Conservation (phyloP, 2,797 vertebrate species). For the Mus spretus region DNA sequence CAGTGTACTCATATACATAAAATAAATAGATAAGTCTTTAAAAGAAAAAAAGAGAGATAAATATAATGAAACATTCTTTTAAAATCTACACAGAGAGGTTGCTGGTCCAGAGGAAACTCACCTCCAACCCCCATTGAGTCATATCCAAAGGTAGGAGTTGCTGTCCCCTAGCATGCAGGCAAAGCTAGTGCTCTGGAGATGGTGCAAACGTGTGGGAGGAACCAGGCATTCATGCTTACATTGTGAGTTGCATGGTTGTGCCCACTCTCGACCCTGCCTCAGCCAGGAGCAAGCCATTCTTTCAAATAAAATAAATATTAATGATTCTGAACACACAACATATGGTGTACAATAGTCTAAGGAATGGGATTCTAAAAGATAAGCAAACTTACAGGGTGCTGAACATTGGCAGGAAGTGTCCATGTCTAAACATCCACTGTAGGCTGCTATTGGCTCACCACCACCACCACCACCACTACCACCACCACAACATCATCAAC, state of each 20-base stretch:
- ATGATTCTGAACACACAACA: not conserved
- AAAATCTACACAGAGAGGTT: not conserved
- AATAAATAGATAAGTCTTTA: too few relatives aligned
- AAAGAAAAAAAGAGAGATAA: too few relatives aligned
- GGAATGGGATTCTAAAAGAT: not conserved
- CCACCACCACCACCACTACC: too few relatives aligned
- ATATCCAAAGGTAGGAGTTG: not conserved
- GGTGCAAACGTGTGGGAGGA: not conserved
- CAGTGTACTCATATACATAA: too few relatives aligned
- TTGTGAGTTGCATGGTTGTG: not conserved
- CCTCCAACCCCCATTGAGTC: not conserved
- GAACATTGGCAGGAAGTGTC: not conserved
- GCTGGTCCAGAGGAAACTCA: not conserved
- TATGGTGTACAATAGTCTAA: not conserved
- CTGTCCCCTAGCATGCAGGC: not conserved
- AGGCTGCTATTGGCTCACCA: too few relatives aligned
- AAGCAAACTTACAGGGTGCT: not conserved
- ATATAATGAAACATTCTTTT: not conserved
- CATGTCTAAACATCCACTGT: not conserved
- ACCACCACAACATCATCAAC: too few relatives aligned
- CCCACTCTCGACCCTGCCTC: not conserved
- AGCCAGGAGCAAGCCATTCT: not conserved
- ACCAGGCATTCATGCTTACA: not conserved
- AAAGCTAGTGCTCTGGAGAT: fast-evolving
- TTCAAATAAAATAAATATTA: not conserved